Conservation (phyloP, 2,797 vertebrate genomes). For the Jordanella pulchra region DNA sequence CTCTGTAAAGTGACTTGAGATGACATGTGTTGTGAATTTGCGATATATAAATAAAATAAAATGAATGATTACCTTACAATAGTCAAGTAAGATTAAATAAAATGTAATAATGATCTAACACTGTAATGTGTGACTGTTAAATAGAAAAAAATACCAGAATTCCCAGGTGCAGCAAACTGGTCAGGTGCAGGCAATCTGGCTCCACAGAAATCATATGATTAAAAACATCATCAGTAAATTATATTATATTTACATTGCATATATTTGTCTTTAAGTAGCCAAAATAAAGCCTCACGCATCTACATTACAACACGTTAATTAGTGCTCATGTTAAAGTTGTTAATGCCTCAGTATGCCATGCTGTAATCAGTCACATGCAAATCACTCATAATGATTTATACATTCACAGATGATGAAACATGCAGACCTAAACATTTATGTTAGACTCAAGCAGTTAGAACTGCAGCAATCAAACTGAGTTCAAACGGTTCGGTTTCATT, state of each 20-base stretch:
- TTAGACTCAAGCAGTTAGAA: slow-evolving; percentile 17
- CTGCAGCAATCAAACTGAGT: slow-evolving; percentile 12
- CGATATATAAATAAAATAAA: no score
- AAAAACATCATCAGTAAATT: not conserved
- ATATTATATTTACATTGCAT: not conserved
- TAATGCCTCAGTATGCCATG: slow-evolving; percentile 25
- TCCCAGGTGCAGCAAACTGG: slow-evolving; percentile 73
- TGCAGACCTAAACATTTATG: slow-evolving; percentile 5
- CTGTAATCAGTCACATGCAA: slow-evolving; percentile 29
- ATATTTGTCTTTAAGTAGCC: not conserved
- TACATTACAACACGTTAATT: slow-evolving; percentile 7
- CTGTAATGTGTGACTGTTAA: no score
- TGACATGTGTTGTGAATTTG: no score
- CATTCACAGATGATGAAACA: slow-evolving; percentile 25
- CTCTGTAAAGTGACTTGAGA: no score
- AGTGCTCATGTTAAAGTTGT: slow-evolving; percentile 24
- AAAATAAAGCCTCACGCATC: slow-evolving; percentile 10
- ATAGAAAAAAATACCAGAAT: slow-evolving; percentile 60
- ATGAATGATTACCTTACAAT: not conserved
- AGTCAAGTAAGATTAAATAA: not conserved
- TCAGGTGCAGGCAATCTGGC: slow-evolving; percentile 76
- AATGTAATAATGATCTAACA: not conserved
- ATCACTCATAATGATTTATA: slow-evolving; percentile 31
- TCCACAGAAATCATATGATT: slow-evolving; percentile 27
- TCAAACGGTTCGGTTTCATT: slow-evolving; percentile 16